phyloP scores from a whole-genome alignment of 2,113 vertebrate species.

The Athene cunicularia region DNA sequence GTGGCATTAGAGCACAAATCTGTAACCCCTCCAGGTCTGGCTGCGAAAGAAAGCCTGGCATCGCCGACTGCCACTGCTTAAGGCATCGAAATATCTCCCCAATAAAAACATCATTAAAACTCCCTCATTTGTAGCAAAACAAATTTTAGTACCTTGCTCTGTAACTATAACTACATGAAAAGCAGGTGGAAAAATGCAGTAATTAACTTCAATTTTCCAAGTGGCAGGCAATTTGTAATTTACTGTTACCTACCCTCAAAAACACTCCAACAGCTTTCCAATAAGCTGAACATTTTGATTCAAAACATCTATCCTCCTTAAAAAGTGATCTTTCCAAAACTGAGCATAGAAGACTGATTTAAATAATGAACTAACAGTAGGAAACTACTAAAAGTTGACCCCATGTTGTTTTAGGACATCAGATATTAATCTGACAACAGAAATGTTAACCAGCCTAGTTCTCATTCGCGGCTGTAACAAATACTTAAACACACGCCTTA shows the following conservation, averaged over 20 bases:
- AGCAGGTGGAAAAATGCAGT: not conserved
- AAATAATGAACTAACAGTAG: not conserved
- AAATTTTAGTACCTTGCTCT: not conserved
- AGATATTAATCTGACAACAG: not conserved
- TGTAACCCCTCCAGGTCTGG: constrained; percentile 78
- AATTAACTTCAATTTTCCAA: not conserved
- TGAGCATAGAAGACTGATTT: not conserved
- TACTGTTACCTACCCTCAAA: not conserved
- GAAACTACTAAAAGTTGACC: not conserved
- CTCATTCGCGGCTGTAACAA: not conserved
- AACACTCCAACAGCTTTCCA: not conserved
- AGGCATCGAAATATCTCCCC: not conserved
- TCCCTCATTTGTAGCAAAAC: not conserved
- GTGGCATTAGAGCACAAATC: constrained; percentile 71
- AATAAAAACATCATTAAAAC: not conserved
- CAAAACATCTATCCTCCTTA: not conserved
- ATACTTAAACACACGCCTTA: not conserved
- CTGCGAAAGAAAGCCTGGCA: not conserved
- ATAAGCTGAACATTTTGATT: not conserved
- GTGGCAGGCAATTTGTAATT: not conserved
- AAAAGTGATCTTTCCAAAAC: not conserved
- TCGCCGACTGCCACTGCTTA: too few relatives aligned
- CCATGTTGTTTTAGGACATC: not conserved
- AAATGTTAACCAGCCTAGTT: not conserved
- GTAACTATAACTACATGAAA: not conserved